These are phyloP conservation scores for Cettia cetti DNA, from an alignment of 2,113 vertebrate genomes.

Conservation along the genomic window DNA sequence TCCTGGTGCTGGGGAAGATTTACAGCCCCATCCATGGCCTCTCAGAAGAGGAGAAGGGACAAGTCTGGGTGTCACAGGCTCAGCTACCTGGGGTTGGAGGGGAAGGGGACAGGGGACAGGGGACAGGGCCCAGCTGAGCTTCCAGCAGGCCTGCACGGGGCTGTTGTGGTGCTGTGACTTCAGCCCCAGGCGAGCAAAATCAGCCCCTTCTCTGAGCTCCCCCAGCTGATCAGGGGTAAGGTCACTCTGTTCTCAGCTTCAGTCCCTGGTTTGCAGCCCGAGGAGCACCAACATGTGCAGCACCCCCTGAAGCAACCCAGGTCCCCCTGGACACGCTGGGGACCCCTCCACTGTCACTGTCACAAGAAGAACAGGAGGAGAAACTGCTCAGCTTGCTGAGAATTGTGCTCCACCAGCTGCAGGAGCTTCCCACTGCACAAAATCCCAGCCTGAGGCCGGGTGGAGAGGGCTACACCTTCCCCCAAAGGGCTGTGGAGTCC, in stretches of 20 bases:
- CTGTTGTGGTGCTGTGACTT: neutral
- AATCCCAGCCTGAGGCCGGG: accelerated
- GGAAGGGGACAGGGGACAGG: neutral
- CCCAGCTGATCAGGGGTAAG: accelerated
- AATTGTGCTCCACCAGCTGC: neutral
- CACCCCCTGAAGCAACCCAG: accelerated
- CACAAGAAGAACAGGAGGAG: neutral
- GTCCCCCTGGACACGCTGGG: accelerated
- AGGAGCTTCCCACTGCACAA: accelerated
- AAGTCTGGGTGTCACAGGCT: accelerated
- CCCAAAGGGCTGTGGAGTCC: neutral
- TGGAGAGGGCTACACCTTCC: neutral
- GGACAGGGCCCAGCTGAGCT: neutral
- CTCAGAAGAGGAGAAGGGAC: neutral
- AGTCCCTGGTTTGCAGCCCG: neutral
- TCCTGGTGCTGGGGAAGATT: neutral
- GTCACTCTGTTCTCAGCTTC: too few relatives aligned
- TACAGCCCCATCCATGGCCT: neutral
- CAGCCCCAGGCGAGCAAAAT: neutral
- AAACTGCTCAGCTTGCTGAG: neutral
- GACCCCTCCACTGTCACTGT: accelerated
- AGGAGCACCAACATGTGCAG: accelerated
- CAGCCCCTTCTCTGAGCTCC: neutral
- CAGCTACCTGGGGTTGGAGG: accelerated
- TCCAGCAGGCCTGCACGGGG: accelerated